phyloP scores from a whole-genome alignment of 1,140 invertebrate species.

The Adelges cooleyi region DNA sequence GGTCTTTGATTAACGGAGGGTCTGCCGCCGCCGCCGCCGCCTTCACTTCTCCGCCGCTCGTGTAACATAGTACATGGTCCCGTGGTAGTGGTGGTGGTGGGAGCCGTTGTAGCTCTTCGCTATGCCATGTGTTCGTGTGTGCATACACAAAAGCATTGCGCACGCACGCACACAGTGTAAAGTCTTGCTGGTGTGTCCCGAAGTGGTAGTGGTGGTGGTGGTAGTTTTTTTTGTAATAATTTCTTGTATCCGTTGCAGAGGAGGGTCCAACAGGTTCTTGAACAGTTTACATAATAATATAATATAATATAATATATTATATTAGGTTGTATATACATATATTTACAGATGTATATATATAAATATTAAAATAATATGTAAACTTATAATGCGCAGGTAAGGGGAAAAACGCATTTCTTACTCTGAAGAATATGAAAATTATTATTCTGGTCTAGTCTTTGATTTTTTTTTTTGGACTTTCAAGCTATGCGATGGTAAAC shows the following conservation, averaged over 20 bases:
- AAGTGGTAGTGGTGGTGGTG: background rate
- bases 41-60: background rate
- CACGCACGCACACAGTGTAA: background rate
- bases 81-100: background rate
- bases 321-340: too few relatives aligned
- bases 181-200: background rate
- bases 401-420: background rate
- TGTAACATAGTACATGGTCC: background rate
- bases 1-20: constrained; percentile 22
- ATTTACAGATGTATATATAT: too few relatives aligned
- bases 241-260: background rate
- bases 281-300: too few relatives aligned
- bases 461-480: too few relatives aligned
- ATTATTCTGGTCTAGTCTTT: background rate
- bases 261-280: constrained; percentile 14
- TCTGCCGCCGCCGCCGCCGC: background rate
- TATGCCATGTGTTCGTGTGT: background rate
- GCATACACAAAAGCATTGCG: constrained; percentile 1
- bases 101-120: too few relatives aligned
- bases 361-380: background rate
- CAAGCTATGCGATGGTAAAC: too few relatives aligned
- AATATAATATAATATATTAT: too few relatives aligned
- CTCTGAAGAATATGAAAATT: background rate
- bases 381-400: background rate
- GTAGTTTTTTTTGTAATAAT: background rate